Percentiles rank a stretch among this genome's conserved stretches.
Evolutionary conservation across 2,797 vertebrate species (phyloP).

Genomic region (Takifugu rubripes): DNA sequence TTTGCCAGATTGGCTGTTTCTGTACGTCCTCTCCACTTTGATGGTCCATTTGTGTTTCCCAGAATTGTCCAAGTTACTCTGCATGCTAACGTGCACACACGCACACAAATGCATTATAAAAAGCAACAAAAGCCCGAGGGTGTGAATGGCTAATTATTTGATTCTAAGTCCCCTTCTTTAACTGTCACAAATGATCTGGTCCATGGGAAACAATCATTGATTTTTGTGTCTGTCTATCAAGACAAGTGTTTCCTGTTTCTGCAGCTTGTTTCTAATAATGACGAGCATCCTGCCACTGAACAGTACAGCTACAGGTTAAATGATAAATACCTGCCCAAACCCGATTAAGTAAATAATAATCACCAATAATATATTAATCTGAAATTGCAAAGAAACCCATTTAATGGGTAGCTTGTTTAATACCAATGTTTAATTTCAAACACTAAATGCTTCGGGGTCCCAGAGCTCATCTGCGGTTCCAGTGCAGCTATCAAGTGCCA

Average conservation of each 20-base stretch:
- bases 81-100: constrained; percentile 33
- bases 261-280: not conserved
- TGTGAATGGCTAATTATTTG: constrained; percentile 49
- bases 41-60: constrained; percentile 28
- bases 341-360: too few relatives aligned
- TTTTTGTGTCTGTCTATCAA: constrained; percentile 28
- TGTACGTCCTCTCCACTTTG: constrained; percentile 36
- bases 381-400: too few relatives aligned
- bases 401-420: too few relatives aligned
- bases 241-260: not conserved
- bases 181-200: constrained; percentile 31
- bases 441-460: too few relatives aligned
- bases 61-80: constrained; percentile 48
- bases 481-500: too few relatives aligned
- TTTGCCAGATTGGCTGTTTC: constrained; percentile 34
- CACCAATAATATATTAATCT: too few relatives aligned
- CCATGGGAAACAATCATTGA: constrained; percentile 38
- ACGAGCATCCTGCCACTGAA: not conserved
- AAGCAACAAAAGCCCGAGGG: constrained; percentile 35
- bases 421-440: too few relatives aligned
- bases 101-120: not conserved
- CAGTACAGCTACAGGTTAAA: not conserved
- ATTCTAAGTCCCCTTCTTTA: constrained; percentile 34
- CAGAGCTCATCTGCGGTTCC: too few relatives aligned
- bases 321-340: too few relatives aligned